These are phyloP conservation scores for Hyperoplus lanceolatus DNA, from an alignment of 2,797 vertebrate genomes.

Conservation along the genomic window DNA sequence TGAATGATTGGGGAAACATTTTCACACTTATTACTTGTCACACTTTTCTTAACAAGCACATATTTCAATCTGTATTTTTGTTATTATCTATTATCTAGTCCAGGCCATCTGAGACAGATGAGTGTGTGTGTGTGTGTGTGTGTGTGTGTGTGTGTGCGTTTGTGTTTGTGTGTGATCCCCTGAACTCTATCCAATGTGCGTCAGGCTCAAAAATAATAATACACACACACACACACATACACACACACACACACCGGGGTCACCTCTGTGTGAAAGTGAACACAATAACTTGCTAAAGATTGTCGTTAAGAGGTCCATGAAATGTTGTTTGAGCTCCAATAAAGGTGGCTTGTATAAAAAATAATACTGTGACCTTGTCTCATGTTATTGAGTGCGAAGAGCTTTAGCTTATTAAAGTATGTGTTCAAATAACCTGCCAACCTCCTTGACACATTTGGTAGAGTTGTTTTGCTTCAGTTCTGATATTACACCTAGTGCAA, in stretches of 20 bases:
- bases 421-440: no score
- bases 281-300: background rate
- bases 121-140: conserved; percentile 2
- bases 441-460: no score
- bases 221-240: no score
- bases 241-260: no score
- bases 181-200: conserved; percentile 6
- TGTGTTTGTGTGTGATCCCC: conserved; percentile 27
- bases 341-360: background rate
- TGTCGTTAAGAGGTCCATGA: background rate
- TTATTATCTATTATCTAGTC: background rate
- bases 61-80: background rate
- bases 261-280: no score
- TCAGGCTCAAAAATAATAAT: conserved; percentile 28
- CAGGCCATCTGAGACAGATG: background rate
- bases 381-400: no score
- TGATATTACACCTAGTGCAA: no score
- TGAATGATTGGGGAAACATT: conserved; percentile 6
- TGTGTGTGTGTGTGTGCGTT: background rate
- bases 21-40: conserved; percentile 4
- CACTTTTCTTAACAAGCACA: background rate
- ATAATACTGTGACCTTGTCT: no score
- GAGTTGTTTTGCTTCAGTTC: no score
- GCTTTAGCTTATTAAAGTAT: no score
- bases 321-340: background rate